phyloP scores from a whole-genome alignment of 2,888 invertebrate genomes.

The Dicyrtomina minuta region DNA sequence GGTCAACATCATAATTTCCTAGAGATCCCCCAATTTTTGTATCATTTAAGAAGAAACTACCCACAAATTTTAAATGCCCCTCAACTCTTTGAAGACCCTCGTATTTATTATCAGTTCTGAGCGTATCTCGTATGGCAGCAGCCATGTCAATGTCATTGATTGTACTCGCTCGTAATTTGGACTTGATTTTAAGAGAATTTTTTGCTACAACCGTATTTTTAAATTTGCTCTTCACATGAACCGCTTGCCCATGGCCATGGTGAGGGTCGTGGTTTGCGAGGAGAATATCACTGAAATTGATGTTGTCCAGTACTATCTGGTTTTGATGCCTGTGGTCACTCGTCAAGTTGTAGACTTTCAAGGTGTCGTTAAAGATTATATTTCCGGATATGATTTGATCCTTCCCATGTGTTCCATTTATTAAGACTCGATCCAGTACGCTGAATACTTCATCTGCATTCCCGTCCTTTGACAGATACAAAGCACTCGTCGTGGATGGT shows the following conservation, averaged over 20 bases:
- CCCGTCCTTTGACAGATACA: not conserved
- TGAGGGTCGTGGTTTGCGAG: too few species aligned
- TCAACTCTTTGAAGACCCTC: slow-evolving; percentile 25
- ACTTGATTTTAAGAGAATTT: not conserved
- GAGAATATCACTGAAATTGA: slow-evolving; percentile 35
- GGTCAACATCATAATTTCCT: slow-evolving; percentile 16
- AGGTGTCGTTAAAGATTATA: slow-evolving; percentile 8
- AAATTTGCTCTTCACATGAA: slow-evolving; percentile 25
- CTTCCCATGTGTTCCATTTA: slow-evolving; percentile 32
- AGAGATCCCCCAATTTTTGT: slow-evolving; percentile 18
- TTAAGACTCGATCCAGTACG: slow-evolving; percentile 28
- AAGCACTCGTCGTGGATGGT: not conserved
- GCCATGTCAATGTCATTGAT: slow-evolving; percentile 33
- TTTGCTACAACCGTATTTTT: too few species aligned
- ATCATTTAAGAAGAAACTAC: slow-evolving; percentile 6
- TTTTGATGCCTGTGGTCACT: slow-evolving; percentile 3
- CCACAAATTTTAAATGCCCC: slow-evolving; percentile 23
- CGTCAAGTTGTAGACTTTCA: slow-evolving; percentile 26
- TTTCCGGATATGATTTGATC: slow-evolving; percentile 33
- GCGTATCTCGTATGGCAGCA: slow-evolving; percentile 28
- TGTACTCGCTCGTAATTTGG: too few species aligned
- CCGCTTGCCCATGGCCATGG: slow-evolving; percentile 24
- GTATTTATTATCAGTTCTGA: slow-evolving; percentile 29
- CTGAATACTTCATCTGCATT: slow-evolving; percentile 4
- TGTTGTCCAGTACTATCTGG: slow-evolving; percentile 27